Evolutionary conservation across 2,113 vertebrate genomes (phyloP), one percentile per base, ranked within the genome.

Genomic region (Ivindomyrus marchei): DNA sequence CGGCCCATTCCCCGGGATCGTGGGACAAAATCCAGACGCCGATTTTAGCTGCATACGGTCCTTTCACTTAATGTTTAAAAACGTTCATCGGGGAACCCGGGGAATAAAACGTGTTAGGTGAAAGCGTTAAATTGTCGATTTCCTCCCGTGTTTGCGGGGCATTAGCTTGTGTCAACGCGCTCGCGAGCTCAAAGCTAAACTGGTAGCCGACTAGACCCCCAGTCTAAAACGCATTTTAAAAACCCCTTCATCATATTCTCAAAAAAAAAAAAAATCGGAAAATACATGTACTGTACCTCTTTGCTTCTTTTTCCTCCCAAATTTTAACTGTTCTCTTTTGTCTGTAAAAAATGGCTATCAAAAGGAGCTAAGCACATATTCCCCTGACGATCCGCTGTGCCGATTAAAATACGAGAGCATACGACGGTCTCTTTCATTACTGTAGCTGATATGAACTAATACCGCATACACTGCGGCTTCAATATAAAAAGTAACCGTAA

Each of bases 301-400:
- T 91, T 93, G 90, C 88, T 90, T 92, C 84, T 45, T 84, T 88
- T 91, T 94, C 47, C 89, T 93, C 92, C 93, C 27, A 77, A 87
- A 36, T 90, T 88, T 96, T 93, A 94, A 92, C 93, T 92, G 94
- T 94, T 93, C 92, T 95, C 95, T 96, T 93, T 96, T 96, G 96
- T 96, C 96, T 96, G 94, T 91, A 94, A 92, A 95, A 95, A 95
- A 95, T 93, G 95, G 95, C 96, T 96, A 92, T 94, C 92, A 91
- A 91, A 93, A 95, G 94, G 93, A 95, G 93, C 94, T 93, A 92
- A 93, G 93, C 94, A 93, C 93, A 93, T 89, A 94, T 95, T 93
- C 95, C 94, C 91, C 93, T 93, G 80, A 92, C 91, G 93, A 92
- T 93, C 93, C 94, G 89, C 93, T 89, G 93, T 87, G 93, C 93